Evolutionary conservation across 2,113 vertebrate genomes (phyloP), one percentile per base, ranked within the genome.

Genomic region (Alligator sinensis): DNA sequence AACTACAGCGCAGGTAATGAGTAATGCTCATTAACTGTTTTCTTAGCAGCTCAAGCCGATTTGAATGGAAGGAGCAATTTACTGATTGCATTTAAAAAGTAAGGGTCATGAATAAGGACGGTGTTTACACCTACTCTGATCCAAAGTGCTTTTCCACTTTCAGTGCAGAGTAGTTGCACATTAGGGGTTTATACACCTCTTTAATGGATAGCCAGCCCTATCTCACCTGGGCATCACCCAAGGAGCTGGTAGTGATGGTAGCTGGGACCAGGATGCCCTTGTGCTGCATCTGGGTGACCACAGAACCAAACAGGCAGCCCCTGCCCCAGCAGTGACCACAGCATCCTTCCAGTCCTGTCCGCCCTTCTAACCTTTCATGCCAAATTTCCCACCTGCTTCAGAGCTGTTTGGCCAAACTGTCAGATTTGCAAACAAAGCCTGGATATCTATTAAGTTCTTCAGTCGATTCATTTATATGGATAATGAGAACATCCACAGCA

Each of bases 241-340:
- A 38, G 38, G 7, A 6, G 38, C 38, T 38, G 38, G 38, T 38
- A 38, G 38, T 38, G 38, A 38, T 38, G 38, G 38, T 38, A 38
- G 38, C 38, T 38, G 38, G 34, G 70, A 47, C 19, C 19, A 47
- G 11, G 19, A 14, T 24, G 5, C 13, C 6, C 11, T 66, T n/a
- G 27, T n/a, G 27, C 63, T n/a, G n/a, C 27, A 14, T 66, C 27
- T 62, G 61, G 19, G 24, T 28, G n/a, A 66, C 27, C 63, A 64
- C 63, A 15, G 63, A 66, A n/a, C 38, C 19, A 38, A 6, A 22
- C 11, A 13, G 17, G 18, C 47, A 27, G 74, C 5, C 84, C 47
- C n/a, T 5, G 0, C 4, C 28, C 24, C 0, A 0, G 30, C 19
- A 2, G 9, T 24, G 11, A 22, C 5, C 38, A 38, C 22, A 11